Conservation (phyloP, 1,140 invertebrate species). For the Drosophila takahashii region DNA sequence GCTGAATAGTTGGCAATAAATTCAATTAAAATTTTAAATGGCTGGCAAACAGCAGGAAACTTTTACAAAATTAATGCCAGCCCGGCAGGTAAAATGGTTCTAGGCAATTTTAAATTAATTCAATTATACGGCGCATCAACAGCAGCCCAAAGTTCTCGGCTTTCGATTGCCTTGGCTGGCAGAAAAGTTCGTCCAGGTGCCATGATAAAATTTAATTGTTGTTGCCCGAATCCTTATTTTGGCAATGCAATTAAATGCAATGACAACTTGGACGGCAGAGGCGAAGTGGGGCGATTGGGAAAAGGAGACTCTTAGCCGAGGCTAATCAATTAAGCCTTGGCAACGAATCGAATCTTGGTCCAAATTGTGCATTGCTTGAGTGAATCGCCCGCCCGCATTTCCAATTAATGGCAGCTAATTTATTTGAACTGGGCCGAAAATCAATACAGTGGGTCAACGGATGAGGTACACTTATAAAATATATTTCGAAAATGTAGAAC, state of each 20-base stretch:
- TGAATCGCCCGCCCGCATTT: slow-evolving; percentile 30
- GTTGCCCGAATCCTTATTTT: slow-evolving; percentile 48
- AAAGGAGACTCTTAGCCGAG: slow-evolving; percentile 11
- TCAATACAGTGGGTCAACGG: slow-evolving; percentile 46
- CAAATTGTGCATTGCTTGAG: slow-evolving; percentile 37
- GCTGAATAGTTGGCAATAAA: slow-evolving; percentile 48
- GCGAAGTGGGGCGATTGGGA: neutral
- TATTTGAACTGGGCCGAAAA: slow-evolving; percentile 61
- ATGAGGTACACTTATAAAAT: neutral
- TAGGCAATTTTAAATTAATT: slow-evolving; percentile 68
- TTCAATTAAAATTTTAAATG: slow-evolving; percentile 70
- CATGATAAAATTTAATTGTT: slow-evolving; percentile 61
- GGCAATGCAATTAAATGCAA: slow-evolving; percentile 75
- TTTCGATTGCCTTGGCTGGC: slow-evolving; percentile 24
- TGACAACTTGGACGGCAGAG: slow-evolving; percentile 22
- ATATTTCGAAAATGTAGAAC: neutral
- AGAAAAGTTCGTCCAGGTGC: slow-evolving; percentile 56
- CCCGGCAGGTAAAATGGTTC: slow-evolving; percentile 10
- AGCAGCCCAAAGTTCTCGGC: slow-evolving; percentile 16
- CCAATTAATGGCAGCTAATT: slow-evolving; percentile 74
- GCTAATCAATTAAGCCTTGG: slow-evolving; percentile 65
- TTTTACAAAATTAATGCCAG: slow-evolving; percentile 36
- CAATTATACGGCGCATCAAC: slow-evolving; percentile 58
- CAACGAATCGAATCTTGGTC: slow-evolving; percentile 41
- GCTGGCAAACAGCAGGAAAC: slow-evolving; percentile 19